Base-by-base conservation (phyloP, 92 coral and sea anemone genomes). In the Porites divaricata region DNA sequence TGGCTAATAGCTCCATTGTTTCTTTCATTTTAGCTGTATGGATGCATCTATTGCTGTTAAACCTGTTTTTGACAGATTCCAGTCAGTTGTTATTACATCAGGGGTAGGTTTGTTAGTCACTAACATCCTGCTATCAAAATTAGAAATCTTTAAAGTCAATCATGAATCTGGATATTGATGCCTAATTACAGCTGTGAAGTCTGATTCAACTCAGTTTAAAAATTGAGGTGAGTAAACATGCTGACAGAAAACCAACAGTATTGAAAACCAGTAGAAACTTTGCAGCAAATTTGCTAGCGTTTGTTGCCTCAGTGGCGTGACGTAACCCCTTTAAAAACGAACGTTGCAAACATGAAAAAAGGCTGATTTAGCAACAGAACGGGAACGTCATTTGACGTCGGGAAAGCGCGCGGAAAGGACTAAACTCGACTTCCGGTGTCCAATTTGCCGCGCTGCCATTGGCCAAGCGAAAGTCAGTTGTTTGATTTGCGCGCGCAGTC, bases 51-150 rank as follows among this genome's bases (percentile, higher is more conserved):
- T 96, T 65, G 99, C 99, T 24, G 77, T 96, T 23, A 96, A 96
- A 86, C 98, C 99, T 20, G 98, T 96, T 64, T 96, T 96, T 86
- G 99, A 96, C 88, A 89, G 99, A 67, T 96, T 96, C 79, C 99
- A 96, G 78, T 96, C 99, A 7, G 94, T 96, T 6, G 98, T 96
- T 62, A 96, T 96, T 81, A 96, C 99, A 16, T 96, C 99, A 73
- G 99, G 99, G 88, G 98, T 96, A 83, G 74, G 98, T 79, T 76
- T 76, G 67, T 58, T 16, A 9, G 6, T 20, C 45, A 73, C 0
- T 14, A 24, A 57, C 45, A 35, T 35, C 6, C 45, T 35, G 45
- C 45, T 35, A 4, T 35, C 45, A 35, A 35, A 35, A 5, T 4
- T 4, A 35, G 45, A 35, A 35, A 4, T 35, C 0, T 35, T 35